phyloP scores from a whole-genome alignment of 2,888 invertebrate genomes.

The Noctua pronuba region DNA sequence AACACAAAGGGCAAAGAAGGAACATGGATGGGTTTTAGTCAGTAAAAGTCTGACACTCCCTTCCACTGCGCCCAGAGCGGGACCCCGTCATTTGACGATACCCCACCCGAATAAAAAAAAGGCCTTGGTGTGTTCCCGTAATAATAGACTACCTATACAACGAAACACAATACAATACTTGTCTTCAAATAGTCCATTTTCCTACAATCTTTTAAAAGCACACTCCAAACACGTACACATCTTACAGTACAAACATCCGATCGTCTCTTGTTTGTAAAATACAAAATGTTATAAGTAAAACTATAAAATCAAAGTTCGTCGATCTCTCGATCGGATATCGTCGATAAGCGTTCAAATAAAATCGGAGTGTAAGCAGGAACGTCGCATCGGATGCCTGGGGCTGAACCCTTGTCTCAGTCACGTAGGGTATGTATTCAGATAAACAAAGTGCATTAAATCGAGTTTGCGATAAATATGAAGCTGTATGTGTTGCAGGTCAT shows the following conservation, averaged over 20 bases:
- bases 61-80: too few species aligned
- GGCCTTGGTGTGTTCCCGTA: background rate
- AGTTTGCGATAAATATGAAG: conserved; percentile 40
- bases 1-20: too few species aligned
- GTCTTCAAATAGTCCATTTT: background rate
- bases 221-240: background rate
- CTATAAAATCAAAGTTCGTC: conserved; percentile 74
- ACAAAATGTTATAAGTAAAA: conserved; percentile 55
- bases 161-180: background rate
- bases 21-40: too few species aligned
- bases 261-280: conserved; percentile 38
- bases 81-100: too few species aligned
- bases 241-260: conserved; percentile 16
- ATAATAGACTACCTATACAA: background rate
- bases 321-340: conserved; percentile 69
- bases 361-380: conserved; percentile 62
- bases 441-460: conserved; percentile 66
- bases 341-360: conserved; percentile 68
- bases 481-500: conserved; percentile 23
- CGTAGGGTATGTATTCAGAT: conserved; percentile 66
- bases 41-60: too few species aligned
- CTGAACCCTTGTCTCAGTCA: conserved; percentile 48
- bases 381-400: conserved; percentile 65
- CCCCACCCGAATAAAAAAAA: too few species aligned
- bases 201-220: background rate